These are phyloP conservation scores for Dryas iulia DNA, from an alignment of 1,140 invertebrate species.

Conservation along the genomic window DNA sequence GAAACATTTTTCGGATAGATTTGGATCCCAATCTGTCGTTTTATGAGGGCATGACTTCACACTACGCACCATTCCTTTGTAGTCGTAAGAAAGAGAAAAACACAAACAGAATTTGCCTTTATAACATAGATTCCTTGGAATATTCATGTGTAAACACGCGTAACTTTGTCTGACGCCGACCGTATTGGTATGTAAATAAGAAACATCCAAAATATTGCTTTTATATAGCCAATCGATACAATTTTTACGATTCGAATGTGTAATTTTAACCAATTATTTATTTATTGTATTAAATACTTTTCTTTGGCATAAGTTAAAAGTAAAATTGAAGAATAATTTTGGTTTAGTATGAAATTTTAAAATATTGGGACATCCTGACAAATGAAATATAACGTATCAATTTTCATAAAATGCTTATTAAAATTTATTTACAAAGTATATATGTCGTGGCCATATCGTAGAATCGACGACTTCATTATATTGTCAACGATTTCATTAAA, in stretches of 20 bases:
- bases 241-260: background rate
- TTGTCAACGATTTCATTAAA: no score
- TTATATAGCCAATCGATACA: slow-evolving; percentile 8
- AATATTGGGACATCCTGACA: no score
- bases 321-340: background rate
- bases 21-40: slow-evolving; percentile 34
- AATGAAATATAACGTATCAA: no score
- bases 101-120: slow-evolving; percentile 20
- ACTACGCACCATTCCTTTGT: slow-evolving; percentile 28
- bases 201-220: slow-evolving; percentile 11
- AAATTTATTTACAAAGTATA: no score
- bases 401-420: no score
- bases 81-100: slow-evolving; percentile 32
- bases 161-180: slow-evolving; percentile 26
- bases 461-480: no score
- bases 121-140: slow-evolving; percentile 19
- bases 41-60: slow-evolving; percentile 35
- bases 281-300: background rate
- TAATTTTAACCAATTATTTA: background rate
- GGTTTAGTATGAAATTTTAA: no score
- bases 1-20: slow-evolving; percentile 29
- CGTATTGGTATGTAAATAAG: slow-evolving; percentile 27
- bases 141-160: slow-evolving; percentile 22
- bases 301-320: background rate
- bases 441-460: no score